Conservation (phyloP, 2,888 invertebrate genomes). For the Spodoptera exigua region DNA sequence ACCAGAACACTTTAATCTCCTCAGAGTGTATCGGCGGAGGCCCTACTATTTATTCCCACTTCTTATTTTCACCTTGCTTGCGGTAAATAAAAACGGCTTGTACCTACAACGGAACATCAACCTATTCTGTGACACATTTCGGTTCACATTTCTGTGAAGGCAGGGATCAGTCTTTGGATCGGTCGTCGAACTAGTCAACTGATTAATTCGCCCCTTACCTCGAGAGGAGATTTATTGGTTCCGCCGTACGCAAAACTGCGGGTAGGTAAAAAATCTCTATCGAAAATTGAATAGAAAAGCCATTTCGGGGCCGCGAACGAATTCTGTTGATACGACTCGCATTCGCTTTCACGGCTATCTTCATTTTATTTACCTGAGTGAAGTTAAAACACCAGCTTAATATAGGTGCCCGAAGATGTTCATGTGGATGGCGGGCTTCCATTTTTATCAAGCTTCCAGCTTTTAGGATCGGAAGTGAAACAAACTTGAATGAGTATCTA, state of each 20-base stretch:
- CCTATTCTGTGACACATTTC: slow-evolving; percentile 61
- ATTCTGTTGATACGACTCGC: slow-evolving; percentile 80
- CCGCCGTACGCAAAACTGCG: slow-evolving; percentile 89
- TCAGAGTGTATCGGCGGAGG: slow-evolving; percentile 83
- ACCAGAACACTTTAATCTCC: slow-evolving; percentile 85
- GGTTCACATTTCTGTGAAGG: slow-evolving; percentile 67
- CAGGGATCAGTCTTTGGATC: slow-evolving; percentile 70
- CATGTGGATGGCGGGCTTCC: slow-evolving; percentile 30
- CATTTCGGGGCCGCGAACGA: slow-evolving; percentile 82
- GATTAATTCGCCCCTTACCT: slow-evolving; percentile 89
- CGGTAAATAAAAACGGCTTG: slow-evolving; percentile 76
- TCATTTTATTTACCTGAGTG: slow-evolving; percentile 78
- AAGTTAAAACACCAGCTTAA: slow-evolving; percentile 67
- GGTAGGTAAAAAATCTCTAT: slow-evolving; percentile 89
- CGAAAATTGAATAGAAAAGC: slow-evolving; percentile 89
- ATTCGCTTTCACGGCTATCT: slow-evolving; percentile 81
- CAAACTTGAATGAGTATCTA: slow-evolving; percentile 35
- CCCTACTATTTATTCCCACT: slow-evolving; percentile 86
- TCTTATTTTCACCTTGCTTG: slow-evolving; percentile 86
- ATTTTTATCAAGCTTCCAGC: slow-evolving; percentile 47
- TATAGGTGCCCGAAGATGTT: slow-evolving; percentile 45
- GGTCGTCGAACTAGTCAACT: slow-evolving; percentile 81
- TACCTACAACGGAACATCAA: slow-evolving; percentile 65
- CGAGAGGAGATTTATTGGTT: slow-evolving; percentile 88
- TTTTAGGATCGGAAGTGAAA: slow-evolving; percentile 45